Conservation (phyloP, 2,113 vertebrate species). For the Triplophysa rosa region DNA sequence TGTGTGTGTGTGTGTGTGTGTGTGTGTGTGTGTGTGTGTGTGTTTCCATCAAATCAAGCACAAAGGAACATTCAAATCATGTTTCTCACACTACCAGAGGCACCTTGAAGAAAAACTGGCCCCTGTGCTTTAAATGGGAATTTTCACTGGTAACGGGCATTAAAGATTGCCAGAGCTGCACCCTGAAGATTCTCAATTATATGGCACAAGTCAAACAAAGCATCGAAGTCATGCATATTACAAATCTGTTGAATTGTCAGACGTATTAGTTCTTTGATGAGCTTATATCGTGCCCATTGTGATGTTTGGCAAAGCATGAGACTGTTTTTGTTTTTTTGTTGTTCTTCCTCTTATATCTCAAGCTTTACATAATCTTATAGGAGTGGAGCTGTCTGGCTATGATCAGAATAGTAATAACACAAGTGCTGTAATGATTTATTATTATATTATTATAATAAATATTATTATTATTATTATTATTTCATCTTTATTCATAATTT, state of each 20-base stretch:
- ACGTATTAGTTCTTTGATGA: slow-evolving; percentile 6
- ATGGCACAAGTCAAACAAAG: slow-evolving; percentile 32
- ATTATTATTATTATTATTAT: no score
- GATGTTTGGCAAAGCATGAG: slow-evolving; percentile 27
- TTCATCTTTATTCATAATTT: no score
- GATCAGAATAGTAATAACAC: slow-evolving; percentile 24
- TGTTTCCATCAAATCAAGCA: background rate
- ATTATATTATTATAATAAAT: background rate
- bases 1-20: no score
- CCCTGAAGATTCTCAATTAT: slow-evolving; percentile 22
- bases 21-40: slow-evolving; percentile 31
- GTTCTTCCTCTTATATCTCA: slow-evolving; percentile 1
- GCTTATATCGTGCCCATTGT: background rate
- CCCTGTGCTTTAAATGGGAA: slow-evolving; percentile 16
- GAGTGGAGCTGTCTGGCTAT: background rate
- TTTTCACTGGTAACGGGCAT: slow-evolving; percentile 20
- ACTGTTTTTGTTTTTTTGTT: slow-evolving; percentile 8
- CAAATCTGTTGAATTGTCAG: slow-evolving; percentile 17
- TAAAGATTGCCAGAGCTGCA: slow-evolving; percentile 14
- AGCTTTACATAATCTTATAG: slow-evolving; percentile 7
- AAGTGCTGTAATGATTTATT: background rate
- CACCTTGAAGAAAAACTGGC: slow-evolving; percentile 23
- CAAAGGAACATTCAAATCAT: slow-evolving; percentile 44
- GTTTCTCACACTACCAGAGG: slow-evolving; percentile 33
- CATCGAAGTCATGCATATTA: slow-evolving; percentile 1